A percentile compares a stretch with the other conserved stretches of the same genome.
Conservation (phyloP, 1,140 invertebrate species). For the Scylla paramamosain region DNA sequence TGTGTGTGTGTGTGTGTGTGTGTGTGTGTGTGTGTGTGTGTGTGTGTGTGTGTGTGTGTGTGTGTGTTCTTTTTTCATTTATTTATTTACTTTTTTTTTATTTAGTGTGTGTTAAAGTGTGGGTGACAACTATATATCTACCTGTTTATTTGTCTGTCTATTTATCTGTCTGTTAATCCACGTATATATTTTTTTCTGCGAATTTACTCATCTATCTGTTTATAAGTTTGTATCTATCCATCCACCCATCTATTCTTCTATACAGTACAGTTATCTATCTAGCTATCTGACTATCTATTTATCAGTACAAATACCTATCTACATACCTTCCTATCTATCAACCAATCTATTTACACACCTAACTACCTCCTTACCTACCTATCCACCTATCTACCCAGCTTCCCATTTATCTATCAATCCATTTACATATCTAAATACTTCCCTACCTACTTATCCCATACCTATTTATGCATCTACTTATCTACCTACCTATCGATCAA, state of each 20-base stretch:
- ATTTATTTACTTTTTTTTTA: no score
- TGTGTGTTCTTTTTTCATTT: not conserved
- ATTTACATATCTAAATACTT: not conserved
- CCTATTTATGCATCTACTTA: not conserved
- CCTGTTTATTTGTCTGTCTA: not conserved
- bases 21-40: constrained; percentile 35
- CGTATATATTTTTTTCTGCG: not conserved
- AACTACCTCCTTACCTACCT: no score
- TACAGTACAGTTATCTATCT: not conserved
- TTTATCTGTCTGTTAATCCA: not conserved
- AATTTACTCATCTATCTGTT: not conserved
- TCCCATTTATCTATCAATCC: not conserved
- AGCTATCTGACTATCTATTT: no score
- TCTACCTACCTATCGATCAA: constrained; percentile 16
- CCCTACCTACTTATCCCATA: not conserved
- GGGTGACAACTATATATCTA: not conserved
- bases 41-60: constrained; percentile 2
- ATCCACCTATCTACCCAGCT: not conserved
- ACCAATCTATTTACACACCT: no score
- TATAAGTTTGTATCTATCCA: constrained; percentile 36
- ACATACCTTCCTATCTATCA: no score
- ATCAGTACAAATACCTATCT: no score
- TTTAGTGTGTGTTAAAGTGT: no score
- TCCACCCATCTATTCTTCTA: not conserved
- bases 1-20: constrained; percentile 22